Evolutionary conservation across 2,113 vertebrate species (phyloP), one percentile per base, ranked within the genome.

Genomic region (Lota lota): DNA sequence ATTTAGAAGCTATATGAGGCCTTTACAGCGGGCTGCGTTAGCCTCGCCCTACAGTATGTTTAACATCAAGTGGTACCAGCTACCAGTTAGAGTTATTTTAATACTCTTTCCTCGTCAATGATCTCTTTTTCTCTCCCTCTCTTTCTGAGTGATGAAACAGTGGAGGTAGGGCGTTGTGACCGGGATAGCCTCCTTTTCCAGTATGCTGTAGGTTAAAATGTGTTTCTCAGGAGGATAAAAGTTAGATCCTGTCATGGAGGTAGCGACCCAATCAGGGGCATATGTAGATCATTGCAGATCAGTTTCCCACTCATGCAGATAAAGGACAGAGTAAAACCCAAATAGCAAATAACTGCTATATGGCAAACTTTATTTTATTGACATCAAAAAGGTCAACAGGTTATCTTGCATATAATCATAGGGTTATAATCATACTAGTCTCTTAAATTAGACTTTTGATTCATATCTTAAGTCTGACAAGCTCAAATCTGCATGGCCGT

Each of bases 281-380:
- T 88, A 90, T 88, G 88, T 83, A 92, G 86, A 91, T 90, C 69
- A 64, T 36, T 61, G 1, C 69, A 57, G 61, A 87, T 91, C 80
- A 22, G 91, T 91, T 81, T 84, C 74, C 68, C 83, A 73, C 58
- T 80, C 83, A 83, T 86, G 75, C 67, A 63, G 81, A 81, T 64
- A 61, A 87, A 87, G 75, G 28, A n/a, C n/a, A n/a, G n/a, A n/a
- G n/a, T n/a, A n/a, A n/a, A n/a, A n/a, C n/a, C n/a, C n/a, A n/a
- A n/a, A n/a, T n/a, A n/a, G n/a, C n/a, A n/a, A n/a, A n/a, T n/a
- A n/a, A n/a, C n/a, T n/a, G n/a, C n/a, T n/a, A n/a, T n/a, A n/a
- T n/a, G n/a, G n/a, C n/a, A n/a, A n/a, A n/a, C n/a, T n/a, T n/a
- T n/a, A n/a, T n/a, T n/a, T n/a, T n/a, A n/a, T n/a, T n/a, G n/a